phyloP scores from a whole-genome alignment of 2,888 invertebrate species.

The Choristoneura rosaceana region DNA sequence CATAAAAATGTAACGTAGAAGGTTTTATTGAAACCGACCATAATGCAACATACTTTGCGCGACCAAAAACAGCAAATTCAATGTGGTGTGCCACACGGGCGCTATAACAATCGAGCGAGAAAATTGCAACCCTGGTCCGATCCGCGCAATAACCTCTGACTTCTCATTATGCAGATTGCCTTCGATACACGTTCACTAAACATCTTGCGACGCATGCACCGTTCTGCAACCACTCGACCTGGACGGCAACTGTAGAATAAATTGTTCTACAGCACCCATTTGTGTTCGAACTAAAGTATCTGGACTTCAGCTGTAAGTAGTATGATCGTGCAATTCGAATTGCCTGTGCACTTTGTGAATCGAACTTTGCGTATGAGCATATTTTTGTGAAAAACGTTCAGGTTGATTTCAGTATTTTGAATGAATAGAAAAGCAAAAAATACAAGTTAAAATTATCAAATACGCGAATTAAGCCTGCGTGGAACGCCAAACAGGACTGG shows the following conservation, averaged over 20 bases:
- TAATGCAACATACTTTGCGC: background rate
- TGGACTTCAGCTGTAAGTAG: slow-evolving; percentile 1
- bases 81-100: slow-evolving; percentile 58
- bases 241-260: slow-evolving; percentile 14
- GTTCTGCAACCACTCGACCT: slow-evolving; percentile 14
- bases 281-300: slow-evolving; percentile 16
- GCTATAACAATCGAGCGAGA: slow-evolving; percentile 76
- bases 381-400: too few relatives aligned
- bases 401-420: too few relatives aligned
- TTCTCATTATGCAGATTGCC: slow-evolving; percentile 82
- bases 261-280: slow-evolving; percentile 13
- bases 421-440: too few relatives aligned
- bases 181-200: slow-evolving; percentile 69
- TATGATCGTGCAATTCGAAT: slow-evolving; percentile 1
- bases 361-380: background rate
- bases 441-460: too few relatives aligned
- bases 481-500: too few relatives aligned
- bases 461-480: too few relatives aligned
- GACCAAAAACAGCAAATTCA: slow-evolving; percentile 56
- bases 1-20: slow-evolving; percentile 4
- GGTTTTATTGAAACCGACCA: slow-evolving; percentile 8
- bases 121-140: slow-evolving; percentile 76
- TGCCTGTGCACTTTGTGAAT: slow-evolving; percentile 1
- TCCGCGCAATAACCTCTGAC: slow-evolving; percentile 76
- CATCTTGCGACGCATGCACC: slow-evolving; percentile 55